phyloP scores from a whole-genome alignment of 2,888 invertebrate species.

The Clostera curtula region DNA sequence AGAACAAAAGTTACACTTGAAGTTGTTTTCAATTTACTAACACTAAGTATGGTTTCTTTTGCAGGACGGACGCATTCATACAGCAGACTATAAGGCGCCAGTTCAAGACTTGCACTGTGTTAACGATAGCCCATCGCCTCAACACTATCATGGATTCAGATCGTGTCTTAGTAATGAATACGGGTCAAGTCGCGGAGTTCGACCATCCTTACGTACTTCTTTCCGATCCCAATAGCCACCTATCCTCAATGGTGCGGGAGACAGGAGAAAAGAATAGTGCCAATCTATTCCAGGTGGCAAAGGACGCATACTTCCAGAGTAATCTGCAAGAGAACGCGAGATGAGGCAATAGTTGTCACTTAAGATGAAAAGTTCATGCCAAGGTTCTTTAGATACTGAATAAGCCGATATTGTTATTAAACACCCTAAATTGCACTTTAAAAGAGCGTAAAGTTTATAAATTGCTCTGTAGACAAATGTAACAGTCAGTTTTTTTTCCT shows the following conservation, averaged over 20 bases:
- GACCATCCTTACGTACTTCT: conserved; percentile 77
- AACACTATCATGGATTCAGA: conserved; percentile 95
- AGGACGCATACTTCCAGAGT: conserved; percentile 51
- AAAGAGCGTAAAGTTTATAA: too few species aligned
- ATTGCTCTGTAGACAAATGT: too few species aligned
- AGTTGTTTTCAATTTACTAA: too few species aligned
- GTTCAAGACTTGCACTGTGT: conserved; percentile 87
- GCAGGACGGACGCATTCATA: conserved; percentile 85
- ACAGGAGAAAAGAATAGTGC: conserved; percentile 74
- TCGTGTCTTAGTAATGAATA: conserved; percentile 80
- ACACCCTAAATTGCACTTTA: too few species aligned
- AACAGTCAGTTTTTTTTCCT: too few species aligned
- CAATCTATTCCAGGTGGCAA: conserved; percentile 62
- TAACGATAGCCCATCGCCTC: conserved; percentile 93
- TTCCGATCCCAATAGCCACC: conserved; percentile 66
- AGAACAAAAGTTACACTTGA: too few species aligned
- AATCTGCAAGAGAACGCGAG: conserved; percentile 46
- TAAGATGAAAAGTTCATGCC: not conserved
- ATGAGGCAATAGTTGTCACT: conserved; percentile 19
- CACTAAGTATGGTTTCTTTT: conserved; percentile 12
- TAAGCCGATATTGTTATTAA: too few species aligned
- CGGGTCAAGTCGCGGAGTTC: conserved; percentile 77
- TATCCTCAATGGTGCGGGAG: conserved; percentile 74
- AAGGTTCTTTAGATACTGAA: not conserved
- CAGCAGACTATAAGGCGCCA: conserved; percentile 87